Conservation (phyloP, 92 coral and sea anemone genomes). For the Epizoanthus scotinus region DNA sequence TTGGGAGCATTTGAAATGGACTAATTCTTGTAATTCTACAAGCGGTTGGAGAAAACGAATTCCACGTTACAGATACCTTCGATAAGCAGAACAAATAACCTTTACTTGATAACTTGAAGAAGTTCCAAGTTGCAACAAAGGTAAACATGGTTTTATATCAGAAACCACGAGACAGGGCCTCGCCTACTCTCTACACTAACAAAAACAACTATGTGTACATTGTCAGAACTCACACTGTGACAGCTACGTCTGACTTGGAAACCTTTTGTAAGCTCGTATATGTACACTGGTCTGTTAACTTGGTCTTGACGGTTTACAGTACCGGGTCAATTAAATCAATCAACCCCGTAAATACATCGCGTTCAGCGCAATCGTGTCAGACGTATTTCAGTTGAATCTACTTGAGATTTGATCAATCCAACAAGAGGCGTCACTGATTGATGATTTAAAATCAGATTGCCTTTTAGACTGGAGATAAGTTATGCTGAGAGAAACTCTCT, state of each 20-base stretch:
- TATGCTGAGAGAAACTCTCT: constrained; percentile 32
- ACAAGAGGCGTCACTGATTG: constrained; percentile 6
- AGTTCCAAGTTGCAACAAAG: not conserved
- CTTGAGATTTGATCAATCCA: constrained; percentile 27
- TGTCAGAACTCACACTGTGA: constrained; percentile 22
- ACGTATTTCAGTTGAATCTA: constrained; percentile 1
- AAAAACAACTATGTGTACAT: not conserved
- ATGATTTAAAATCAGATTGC: constrained; percentile 7
- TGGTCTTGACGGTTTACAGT: not conserved
- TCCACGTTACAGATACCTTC: not conserved
- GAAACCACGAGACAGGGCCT: not conserved
- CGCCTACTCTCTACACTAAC: not conserved
- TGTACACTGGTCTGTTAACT: not conserved
- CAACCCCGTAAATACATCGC: not conserved
- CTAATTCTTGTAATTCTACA: not conserved
- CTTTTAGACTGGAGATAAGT: constrained; percentile 32
- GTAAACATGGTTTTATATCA: not conserved
- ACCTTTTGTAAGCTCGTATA: not conserved
- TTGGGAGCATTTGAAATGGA: not conserved
- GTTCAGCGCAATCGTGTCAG: constrained; percentile 11
- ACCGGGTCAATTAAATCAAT: constrained; percentile 20
- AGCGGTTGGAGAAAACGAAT: not conserved
- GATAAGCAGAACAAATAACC: not conserved
- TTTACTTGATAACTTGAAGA: not conserved
- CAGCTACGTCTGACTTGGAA: not conserved